These are phyloP conservation scores for Daubentonia madagascariensis DNA, from an alignment of 2,113 vertebrate genomes.

Conservation along the genomic window DNA sequence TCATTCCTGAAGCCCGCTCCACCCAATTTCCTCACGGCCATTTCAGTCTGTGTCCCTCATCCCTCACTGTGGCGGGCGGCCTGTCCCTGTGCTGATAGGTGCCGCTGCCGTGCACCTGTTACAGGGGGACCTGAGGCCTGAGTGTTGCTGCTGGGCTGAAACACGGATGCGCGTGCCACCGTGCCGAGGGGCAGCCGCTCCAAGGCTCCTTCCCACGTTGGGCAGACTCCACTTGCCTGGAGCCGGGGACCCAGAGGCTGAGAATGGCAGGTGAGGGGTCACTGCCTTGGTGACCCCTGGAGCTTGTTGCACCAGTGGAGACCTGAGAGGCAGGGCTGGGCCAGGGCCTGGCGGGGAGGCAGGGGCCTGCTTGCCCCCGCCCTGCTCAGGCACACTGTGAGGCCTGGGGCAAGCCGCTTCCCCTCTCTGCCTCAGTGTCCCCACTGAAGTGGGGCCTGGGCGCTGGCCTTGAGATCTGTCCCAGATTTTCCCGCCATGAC, in stretches of 20 bases:
- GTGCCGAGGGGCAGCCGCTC: fast-evolving
- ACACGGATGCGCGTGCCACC: constrained; percentile 41
- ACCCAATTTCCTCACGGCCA: neutral
- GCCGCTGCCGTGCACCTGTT: constrained; percentile 63
- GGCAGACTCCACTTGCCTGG: neutral
- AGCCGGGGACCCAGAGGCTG: fast-evolving
- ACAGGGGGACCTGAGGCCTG: constrained; percentile 65
- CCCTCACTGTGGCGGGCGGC: neutral
- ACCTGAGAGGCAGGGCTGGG: neutral
- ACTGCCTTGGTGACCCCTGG: fast-evolving
- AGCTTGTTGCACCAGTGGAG: neutral
- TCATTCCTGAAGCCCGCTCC: neutral
- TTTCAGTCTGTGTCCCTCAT: neutral
- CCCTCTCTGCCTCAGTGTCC: fast-evolving
- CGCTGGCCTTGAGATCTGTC: neutral
- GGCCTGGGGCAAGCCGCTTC: neutral
- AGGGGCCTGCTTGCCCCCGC: neutral
- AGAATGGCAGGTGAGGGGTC: neutral
- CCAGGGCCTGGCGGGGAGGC: neutral
- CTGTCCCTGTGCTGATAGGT: constrained; percentile 71
- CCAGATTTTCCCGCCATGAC: neutral
- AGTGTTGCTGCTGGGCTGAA: constrained; percentile 61
- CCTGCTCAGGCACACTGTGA: neutral
- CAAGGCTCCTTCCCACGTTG: neutral
- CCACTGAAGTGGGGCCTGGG: neutral